These are phyloP conservation scores for Eretmocerus hayati DNA, from an alignment of 2,888 invertebrate species.

Conservation along the genomic window DNA sequence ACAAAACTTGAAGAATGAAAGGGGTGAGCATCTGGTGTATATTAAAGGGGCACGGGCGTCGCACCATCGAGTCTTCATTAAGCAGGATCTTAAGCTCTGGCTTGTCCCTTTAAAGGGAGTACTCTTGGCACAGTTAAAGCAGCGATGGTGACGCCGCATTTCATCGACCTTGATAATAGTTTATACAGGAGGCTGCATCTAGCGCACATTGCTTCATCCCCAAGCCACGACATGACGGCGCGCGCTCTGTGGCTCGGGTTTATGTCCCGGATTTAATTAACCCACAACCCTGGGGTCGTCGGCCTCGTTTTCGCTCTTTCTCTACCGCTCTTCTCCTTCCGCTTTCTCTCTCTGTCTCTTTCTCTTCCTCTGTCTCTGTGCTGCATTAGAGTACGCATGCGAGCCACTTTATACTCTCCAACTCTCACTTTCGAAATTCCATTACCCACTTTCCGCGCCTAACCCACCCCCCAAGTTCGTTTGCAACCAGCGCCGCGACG, in stretches of 20 bases:
- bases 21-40: not conserved
- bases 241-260: slow-evolving; percentile 31
- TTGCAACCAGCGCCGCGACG: slow-evolving; percentile 16
- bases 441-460: slow-evolving; percentile 30
- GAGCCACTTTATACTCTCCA: slow-evolving; percentile 37
- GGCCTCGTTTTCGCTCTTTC: slow-evolving; percentile 20
- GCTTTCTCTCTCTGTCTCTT: not conserved
- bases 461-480: slow-evolving; percentile 16
- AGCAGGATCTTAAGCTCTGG: slow-evolving; percentile 23
- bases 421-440: slow-evolving; percentile 43
- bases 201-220: slow-evolving; percentile 15
- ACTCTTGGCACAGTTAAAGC: slow-evolving; percentile 40
- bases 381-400: slow-evolving; percentile 4
- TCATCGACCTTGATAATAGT: slow-evolving; percentile 43
- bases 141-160: slow-evolving; percentile 28
- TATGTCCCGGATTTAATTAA: slow-evolving; percentile 44
- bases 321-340: not conserved
- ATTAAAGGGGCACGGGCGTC: slow-evolving; percentile 14
- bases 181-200: slow-evolving; percentile 33
- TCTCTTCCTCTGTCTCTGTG: not conserved
- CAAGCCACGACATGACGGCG: slow-evolving; percentile 19
- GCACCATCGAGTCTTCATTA: slow-evolving; percentile 25
- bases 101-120: slow-evolving; percentile 37
- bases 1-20: too few relatives aligned
- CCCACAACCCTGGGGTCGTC: slow-evolving; percentile 35